Base-by-base conservation (phyloP, 2,797 vertebrate species). In the Nyctalus aviator region DNA sequence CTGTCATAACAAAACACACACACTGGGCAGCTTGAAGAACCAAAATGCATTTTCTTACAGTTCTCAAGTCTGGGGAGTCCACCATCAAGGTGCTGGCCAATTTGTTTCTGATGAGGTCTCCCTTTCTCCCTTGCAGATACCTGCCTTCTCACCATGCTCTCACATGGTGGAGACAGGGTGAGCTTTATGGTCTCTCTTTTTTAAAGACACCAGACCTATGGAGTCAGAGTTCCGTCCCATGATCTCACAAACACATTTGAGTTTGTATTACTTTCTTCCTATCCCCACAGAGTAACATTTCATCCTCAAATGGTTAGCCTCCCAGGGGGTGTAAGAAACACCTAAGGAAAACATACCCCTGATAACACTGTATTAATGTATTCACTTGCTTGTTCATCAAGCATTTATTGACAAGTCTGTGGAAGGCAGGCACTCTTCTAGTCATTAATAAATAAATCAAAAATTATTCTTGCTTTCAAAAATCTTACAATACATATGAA, bases 391-490 rank as follows among this genome's bases (percentile, higher is more conserved):
- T n/a, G 83, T 59, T 83, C 73, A 68, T 78, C 73, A 37, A 79
- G 18, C 48, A 37, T 85, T 94, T 92, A 23, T 41, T 32, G 23
- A 53, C 27, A 84, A 79, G 17, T 71, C 41, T 18, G 20, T 13
- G n/a, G 76, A 66, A 23, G 27, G 30, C 13, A 41, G 41, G 46
- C 0, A 55, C 53, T 23, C 20, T 55, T 55, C 8, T 83, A 66
- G 66, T 76, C 32, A 53, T 23, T 82, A 46, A 79, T 83, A 48
- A 93, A 79, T 50, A 79, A 86, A 30, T 84, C 72, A 59, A 44
- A 93, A 77, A 91, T 94, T n/a, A 84, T 77, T 89, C 62, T 76
- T 44, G 4, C 64, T 89, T 95, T 84, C 18, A 83, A 87, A 44
- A 5, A 81, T 35, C n/a, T 91, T 84, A 88, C n/a, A 81, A 59